Base-by-base conservation (phyloP, 2,888 invertebrate genomes). In the Mycalesis mineus region DNA sequence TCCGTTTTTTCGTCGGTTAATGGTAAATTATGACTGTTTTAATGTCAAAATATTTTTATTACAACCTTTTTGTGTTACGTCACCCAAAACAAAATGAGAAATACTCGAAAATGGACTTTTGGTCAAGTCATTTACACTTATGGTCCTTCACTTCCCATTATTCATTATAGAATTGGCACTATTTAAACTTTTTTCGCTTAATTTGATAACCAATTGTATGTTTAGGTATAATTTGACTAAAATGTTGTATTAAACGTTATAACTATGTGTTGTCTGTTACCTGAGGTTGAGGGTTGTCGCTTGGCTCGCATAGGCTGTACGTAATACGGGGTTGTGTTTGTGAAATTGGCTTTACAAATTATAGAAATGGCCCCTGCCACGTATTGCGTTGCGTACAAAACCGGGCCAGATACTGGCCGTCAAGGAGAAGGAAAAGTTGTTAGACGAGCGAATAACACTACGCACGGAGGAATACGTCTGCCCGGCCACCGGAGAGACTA, bases 391-490 rank as follows among this genome's bases (percentile, higher is more conserved):
- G 80, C 95, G 95, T 87, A 95, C 95, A 88, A 94, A 94, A 87
- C 94, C 95, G 72, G 96, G 96, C 76, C 94, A 93, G 76, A 93
- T 93, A 77, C 91, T 94, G 84, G 94, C 95, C 82, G 94, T 96
- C 77, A 94, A 95, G 88, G 96, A 97, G 91, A 95, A 95, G 78
- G 96, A 97, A 91, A 95, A 95, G 88, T 92, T 97, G 79, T 93
- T 97, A 85, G 94, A 95, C 85, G 96, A 97, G 91, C 96, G 94
- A 87, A 93, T 96, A 73, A 95, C 95, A 71, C 93, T 95, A 78
- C 94, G 95, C 84, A 96, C 96, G 65, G 96, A 97, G 91, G 96
- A 96, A 90, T 96, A 94, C 89, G 85, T 95, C 74, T 96, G 96
- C 89, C 96, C 96, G 73, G 89, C 92, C 72, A 96, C 96, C 71